Evolutionary conservation across 1,140 invertebrate species (phyloP).

Genomic region (Drosophila tristis): DNA sequence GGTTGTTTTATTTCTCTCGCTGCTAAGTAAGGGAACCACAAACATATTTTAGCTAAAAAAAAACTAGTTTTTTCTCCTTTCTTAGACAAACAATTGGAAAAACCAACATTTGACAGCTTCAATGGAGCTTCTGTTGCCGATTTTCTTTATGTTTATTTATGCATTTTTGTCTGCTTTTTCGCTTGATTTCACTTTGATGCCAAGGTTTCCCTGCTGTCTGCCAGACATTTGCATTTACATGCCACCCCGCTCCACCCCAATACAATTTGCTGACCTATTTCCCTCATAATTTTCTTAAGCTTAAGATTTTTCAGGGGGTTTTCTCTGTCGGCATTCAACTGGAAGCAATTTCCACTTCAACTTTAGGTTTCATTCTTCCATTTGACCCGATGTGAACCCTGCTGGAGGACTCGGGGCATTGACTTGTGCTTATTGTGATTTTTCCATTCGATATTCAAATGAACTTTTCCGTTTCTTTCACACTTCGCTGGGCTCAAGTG

Average conservation of each 20-base stretch:
- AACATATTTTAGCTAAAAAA: conserved; percentile 20
- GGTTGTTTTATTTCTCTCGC: conserved; percentile 41
- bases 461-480: conserved; percentile 41
- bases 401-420: conserved; percentile 40
- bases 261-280: conserved; percentile 70
- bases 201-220: conserved; percentile 21
- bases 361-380: conserved; percentile 43
- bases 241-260: conserved; percentile 4
- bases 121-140: conserved; percentile 28
- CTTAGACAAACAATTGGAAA: conserved; percentile 56
- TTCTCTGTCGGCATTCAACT: conserved; percentile 45
- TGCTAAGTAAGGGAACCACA: conserved; percentile 42
- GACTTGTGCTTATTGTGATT: conserved; percentile 18
- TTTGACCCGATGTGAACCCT: conserved; percentile 39
- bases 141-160: conserved; percentile 72
- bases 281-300: conserved; percentile 65
- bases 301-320: conserved; percentile 20
- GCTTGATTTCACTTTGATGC: conserved; percentile 76
- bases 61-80: conserved; percentile 46
- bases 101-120: conserved; percentile 48
- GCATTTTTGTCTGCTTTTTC: conserved; percentile 61
- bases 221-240: conserved; percentile 69
- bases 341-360: conserved; percentile 65
- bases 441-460: conserved; percentile 35
- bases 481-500: conserved; percentile 41